Base-by-base conservation (phyloP, 2,888 invertebrate genomes). In the Dione vanillae region DNA sequence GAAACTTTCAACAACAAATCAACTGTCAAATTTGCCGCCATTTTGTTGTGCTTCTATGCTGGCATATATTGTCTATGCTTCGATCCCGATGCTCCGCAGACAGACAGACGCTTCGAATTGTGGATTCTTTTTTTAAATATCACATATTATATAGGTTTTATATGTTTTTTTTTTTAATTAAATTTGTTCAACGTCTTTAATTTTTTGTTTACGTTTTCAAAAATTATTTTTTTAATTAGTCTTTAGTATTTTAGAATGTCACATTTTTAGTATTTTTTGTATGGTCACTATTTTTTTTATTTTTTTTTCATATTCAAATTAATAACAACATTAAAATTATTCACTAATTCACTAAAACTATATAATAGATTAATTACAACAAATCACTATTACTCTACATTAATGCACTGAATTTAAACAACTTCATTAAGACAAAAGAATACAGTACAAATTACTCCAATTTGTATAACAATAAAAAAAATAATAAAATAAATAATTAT, bases 1-100 rank as follows among this genome's bases (percentile, higher is more conserved):
- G 75, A 68, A 74, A 78, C 72, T 62, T 78, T 75, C 73, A 75
- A 72, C 68, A 70, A 69, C 70, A 69, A 70, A 59, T 71, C 70
- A 68, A 75, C 52, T n/a, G 66, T 59, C 59, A 54, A 51, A 52
- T 68, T 70, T 43, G 49, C 58, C 59, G 65, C 49, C 70, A 75
- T 66, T 47, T 72, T 59, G n/a, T 47, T n/a, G 14, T 11, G 27
- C 61, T 40, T 27, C 20, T 58, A 7, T 7, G 14, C 9, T 37
- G 37, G 37, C 6, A 3, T 52, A 52, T 59, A 37, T 67, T 56
- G 67, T 66, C 69, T 43, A 68, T 68, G 70, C 52, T 43, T 69
- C 66, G 27, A 43, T 45, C 41, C 27, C 43, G 59, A 14, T 35
- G 51, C 47, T 67, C n/a, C 43, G 67, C 41, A 0, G 59, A 56